Percentiles rank a stretch among this genome's conserved stretches.
These are phyloP conservation scores for Sebastes oblongus DNA, from an alignment of 2,797 vertebrate genomes.

Conservation along the genomic window DNA sequence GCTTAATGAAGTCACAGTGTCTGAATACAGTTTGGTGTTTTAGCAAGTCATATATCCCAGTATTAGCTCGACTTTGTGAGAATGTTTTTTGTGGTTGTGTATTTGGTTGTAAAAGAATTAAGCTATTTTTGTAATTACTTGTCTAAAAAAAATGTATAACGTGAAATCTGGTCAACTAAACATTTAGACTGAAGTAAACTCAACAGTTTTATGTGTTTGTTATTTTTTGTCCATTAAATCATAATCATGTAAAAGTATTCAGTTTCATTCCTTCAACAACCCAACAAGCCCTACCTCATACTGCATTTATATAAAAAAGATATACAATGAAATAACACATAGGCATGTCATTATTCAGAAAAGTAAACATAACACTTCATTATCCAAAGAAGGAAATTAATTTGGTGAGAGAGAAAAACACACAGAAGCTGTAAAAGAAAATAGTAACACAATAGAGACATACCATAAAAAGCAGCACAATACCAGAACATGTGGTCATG, in stretches of 20 bases:
- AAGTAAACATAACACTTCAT: neutral
- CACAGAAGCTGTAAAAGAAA: neutral
- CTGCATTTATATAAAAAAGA: neutral
- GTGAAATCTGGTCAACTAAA: slow-evolving; percentile 72
- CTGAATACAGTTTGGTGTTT: slow-evolving; percentile 58
- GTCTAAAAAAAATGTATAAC: slow-evolving; percentile 70
- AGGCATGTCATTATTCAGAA: neutral
- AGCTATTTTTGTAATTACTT: slow-evolving; percentile 83
- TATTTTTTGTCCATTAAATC: slow-evolving; percentile 46
- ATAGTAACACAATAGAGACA: neutral
- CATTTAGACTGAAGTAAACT: slow-evolving; percentile 74
- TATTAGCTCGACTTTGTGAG: slow-evolving; percentile 70
- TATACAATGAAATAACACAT: neutral
- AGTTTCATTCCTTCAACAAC: slow-evolving; percentile 11
- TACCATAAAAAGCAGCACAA: neutral
- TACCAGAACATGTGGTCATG: neutral
- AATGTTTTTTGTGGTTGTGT: slow-evolving; percentile 72
- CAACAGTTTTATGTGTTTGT: slow-evolving; percentile 28
- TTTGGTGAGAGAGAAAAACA: neutral
- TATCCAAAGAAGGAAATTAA: neutral
- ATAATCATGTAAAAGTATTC: slow-evolving; percentile 7
- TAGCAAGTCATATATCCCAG: slow-evolving; percentile 57
- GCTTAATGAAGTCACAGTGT: slow-evolving; percentile 35
- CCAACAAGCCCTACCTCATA: accelerated
- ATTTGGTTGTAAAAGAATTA: slow-evolving; percentile 80